Conservation (phyloP, 2,888 invertebrate species). For the Drosophila histrio region DNA sequence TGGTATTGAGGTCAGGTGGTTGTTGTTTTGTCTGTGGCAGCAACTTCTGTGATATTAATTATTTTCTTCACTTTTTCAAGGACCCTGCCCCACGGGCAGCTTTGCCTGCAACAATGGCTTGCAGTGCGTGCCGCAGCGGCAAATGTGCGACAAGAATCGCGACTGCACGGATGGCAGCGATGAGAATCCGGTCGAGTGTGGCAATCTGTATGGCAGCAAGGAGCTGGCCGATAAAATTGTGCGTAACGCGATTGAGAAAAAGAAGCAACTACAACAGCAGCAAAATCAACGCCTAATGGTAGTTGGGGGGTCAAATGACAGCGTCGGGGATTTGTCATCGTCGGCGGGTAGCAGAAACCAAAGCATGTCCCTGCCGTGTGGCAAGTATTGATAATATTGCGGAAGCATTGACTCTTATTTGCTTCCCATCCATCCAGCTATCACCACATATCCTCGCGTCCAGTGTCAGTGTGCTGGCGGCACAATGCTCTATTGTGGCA, state of each 20-base stretch:
- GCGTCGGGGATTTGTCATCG: conserved; percentile 39
- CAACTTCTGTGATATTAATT: conserved; percentile 31
- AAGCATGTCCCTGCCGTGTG: conserved; percentile 44
- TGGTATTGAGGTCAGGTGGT: conserved; percentile 38
- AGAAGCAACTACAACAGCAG: conserved; percentile 48
- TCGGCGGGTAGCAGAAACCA: conserved; percentile 38
- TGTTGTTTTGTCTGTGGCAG: conserved; percentile 14
- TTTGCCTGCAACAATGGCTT: conserved; percentile 85
- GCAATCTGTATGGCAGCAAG: conserved; percentile 83
- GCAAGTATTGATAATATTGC: conserved; percentile 40
- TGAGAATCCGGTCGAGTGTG: conserved; percentile 85
- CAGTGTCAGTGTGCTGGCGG: conserved; percentile 75
- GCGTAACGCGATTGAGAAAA: conserved; percentile 79
- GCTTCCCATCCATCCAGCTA: conserved; percentile 62
- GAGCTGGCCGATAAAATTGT: conserved; percentile 81
- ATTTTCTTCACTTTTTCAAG: conserved; percentile 73
- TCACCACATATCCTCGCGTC: conserved; percentile 81
- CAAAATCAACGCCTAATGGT: conserved; percentile 29
- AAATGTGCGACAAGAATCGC: conserved; percentile 85
- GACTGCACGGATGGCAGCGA: conserved; percentile 85
- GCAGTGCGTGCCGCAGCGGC: conserved; percentile 85
- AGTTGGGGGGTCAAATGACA: conserved; percentile 40
- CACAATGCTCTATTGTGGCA: conserved; percentile 77
- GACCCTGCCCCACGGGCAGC: conserved; percentile 85
- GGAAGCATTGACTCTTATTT: neutral